Evolutionary conservation across 1,140 invertebrate genomes (phyloP), one percentile per base, ranked within the genome.

Genomic region (Antheraea pernyi): DNA sequence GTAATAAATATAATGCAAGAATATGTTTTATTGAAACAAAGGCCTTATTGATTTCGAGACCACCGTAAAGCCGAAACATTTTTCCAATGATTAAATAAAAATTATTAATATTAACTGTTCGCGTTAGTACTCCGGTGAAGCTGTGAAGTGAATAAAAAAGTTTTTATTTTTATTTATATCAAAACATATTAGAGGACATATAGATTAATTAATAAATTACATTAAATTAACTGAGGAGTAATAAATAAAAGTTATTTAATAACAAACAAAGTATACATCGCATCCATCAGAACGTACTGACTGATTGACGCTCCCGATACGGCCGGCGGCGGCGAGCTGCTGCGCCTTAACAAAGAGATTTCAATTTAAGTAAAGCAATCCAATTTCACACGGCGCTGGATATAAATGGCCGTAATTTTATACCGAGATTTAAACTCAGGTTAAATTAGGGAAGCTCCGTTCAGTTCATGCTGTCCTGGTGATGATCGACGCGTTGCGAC

Each of bases 341-440:
- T 70, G 18, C 30, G 11, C 68, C 70, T 70, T 73, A 69, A 76
- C 69, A 67, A 63, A 73, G 63, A 71, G 73, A 81, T 84, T 81
- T 82, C 79, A 81, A 84, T 84, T 78, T 82, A 81, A 82, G 75
- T 84, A 77, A 77, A 82, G 78, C 76, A 78, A 79, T 80, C 77
- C 75, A 83, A 85, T 85, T 85, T 85, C 81, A 81, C 83, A 82
- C 78, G 72, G 64, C 75, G 75, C 46, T 84, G 83, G 72, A 65
- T 80, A 81, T 73, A 78, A 83, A 83, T 81, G 83, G 71, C 36
- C 70, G 73, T 81, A 79, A 84, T 85, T 81, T 83, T 81, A 80
- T 72, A 78, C 73, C 69, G 69, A 68, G 73, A 77, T 78, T 77
- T 81, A 82, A 78, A 72, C 71, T 67, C 71, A 53, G 61, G 65